Conservation (phyloP, 2,797 vertebrate genomes). For the Clangula hyemalis region DNA sequence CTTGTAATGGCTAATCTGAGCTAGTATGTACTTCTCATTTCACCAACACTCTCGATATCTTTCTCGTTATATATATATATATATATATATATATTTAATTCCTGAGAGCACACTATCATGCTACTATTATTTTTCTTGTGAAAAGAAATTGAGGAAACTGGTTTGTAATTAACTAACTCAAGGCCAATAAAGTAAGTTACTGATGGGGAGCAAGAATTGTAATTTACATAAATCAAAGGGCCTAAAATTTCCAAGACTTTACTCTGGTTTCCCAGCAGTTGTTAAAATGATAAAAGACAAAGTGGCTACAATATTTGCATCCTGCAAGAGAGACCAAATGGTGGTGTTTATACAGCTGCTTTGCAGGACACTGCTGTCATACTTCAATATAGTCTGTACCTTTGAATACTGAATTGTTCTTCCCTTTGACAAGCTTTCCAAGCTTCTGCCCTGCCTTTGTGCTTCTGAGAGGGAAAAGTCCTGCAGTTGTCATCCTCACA, state of each 20-base stretch:
- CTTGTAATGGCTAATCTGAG: neutral
- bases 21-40: neutral
- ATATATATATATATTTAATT: neutral
- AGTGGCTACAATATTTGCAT: neutral
- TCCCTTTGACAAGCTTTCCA: neutral
- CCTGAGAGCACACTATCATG: neutral
- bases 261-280: neutral
- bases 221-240: neutral
- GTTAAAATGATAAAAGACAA: neutral
- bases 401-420: neutral
- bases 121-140: neutral
- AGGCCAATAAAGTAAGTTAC: neutral
- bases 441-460: neutral
- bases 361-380: neutral
- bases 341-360: neutral
- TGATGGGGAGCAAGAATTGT: neutral
- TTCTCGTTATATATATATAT: neutral
- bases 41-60: accelerated
- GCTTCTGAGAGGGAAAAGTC: neutral
- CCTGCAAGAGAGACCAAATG: neutral
- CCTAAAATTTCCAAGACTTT: neutral
- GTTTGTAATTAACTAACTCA: neutral
- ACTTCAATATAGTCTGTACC: neutral
- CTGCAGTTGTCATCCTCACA: neutral
- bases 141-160: neutral